These are phyloP conservation scores for Cirrhinus mrigala DNA, from an alignment of 2,797 vertebrate genomes.

Conservation along the genomic window DNA sequence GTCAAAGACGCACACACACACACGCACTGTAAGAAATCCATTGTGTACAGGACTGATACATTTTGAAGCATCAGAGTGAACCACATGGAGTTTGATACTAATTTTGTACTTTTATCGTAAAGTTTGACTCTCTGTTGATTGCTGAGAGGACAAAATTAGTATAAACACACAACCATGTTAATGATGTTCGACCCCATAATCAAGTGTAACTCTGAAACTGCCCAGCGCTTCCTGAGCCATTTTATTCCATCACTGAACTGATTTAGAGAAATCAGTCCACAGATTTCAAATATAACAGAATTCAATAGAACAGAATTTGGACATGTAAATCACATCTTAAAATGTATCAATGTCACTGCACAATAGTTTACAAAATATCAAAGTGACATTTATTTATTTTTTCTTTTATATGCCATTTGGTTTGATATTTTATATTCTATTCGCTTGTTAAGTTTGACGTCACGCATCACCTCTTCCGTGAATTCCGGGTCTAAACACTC, in stretches of 20 bases:
- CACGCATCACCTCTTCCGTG: too few relatives aligned
- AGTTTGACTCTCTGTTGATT: conserved; percentile 76
- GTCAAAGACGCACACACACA: conserved; percentile 72
- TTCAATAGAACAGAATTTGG: neutral
- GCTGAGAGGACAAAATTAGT: conserved; percentile 90
- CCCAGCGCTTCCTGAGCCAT: neutral
- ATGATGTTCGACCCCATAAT: conserved; percentile 87
- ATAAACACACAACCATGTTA: conserved; percentile 85
- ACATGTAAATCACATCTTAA: neutral
- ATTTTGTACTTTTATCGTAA: conserved; percentile 84
- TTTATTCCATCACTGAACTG: neutral
- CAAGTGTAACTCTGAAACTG: conserved; percentile 77
- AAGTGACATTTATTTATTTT: neutral
- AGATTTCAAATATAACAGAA: neutral
- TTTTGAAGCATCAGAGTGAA: conserved; percentile 95
- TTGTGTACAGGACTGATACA: conserved; percentile 86
- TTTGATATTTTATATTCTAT: neutral
- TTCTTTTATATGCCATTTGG: neutral
- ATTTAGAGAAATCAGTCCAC: too few relatives aligned
- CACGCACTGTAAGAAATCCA: conserved; percentile 74
- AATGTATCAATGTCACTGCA: neutral
- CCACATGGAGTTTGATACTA: conserved; percentile 90
- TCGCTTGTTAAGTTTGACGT: too few relatives aligned
- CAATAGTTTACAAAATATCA: neutral
- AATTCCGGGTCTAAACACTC: too few relatives aligned